Evolutionary conservation across 1,140 invertebrate genomes (phyloP).

Genomic region (Aphaenogaster rudis): DNA sequence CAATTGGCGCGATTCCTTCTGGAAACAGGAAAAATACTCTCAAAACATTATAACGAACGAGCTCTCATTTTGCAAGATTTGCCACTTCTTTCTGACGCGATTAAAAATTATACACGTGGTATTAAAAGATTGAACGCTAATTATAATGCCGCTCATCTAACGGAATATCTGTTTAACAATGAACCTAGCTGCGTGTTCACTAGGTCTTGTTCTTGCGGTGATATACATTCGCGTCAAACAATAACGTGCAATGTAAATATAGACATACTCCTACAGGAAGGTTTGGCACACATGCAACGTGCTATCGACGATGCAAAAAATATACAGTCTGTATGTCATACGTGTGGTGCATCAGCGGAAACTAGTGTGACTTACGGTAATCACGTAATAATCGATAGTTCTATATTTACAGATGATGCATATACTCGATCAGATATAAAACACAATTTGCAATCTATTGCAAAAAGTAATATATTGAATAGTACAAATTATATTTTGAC

Average conservation of each 20-base stretch:
- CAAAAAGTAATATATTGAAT: neutral
- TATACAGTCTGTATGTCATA: neutral
- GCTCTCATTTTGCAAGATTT: neutral
- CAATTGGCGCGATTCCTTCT: neutral
- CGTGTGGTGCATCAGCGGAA: neutral
- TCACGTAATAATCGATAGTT: conserved; percentile 9
- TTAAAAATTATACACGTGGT: neutral
- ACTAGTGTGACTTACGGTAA: neutral
- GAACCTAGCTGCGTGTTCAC: neutral
- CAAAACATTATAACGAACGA: neutral
- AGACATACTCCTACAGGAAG: conserved; percentile 15
- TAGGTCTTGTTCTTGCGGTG: neutral
- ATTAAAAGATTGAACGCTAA: conserved; percentile 12
- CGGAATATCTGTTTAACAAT: neutral
- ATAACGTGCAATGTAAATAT: neutral
- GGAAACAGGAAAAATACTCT: conserved; percentile 3
- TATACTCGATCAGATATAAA: neutral
- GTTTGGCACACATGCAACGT: conserved; percentile 9
- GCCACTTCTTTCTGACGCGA: neutral
- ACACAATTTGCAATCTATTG: neutral
- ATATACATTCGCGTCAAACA: neutral
- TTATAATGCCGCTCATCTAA: neutral
- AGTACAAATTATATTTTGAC: neutral
- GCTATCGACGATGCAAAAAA: neutral
- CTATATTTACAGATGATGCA: neutral